Conservation (phyloP, 2,113 vertebrate genomes). For the Calidris pugnax region DNA sequence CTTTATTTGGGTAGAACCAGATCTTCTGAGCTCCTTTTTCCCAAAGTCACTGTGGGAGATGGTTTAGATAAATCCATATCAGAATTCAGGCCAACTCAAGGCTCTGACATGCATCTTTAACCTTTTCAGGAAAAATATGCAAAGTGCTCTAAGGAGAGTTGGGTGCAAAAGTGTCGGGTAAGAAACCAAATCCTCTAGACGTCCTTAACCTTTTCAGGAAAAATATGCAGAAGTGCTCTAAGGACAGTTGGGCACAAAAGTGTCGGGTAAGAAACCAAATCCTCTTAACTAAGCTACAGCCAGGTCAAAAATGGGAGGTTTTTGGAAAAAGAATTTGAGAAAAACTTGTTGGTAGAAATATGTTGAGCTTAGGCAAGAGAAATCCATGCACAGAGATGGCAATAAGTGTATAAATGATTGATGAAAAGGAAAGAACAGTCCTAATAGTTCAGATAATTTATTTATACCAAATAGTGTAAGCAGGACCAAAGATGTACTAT, state of each 20-base stretch:
- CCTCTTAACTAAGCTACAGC: neutral
- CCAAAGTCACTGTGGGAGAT: rapidly evolving
- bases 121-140: too few species aligned
- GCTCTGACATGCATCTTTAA: rapidly evolving
- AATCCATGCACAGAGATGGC: neutral
- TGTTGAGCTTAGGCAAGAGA: neutral
- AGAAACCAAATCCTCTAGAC: too few species aligned
- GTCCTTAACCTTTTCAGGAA: neutral
- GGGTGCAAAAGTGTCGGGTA: too few species aligned
- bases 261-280: neutral
- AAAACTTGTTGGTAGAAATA: neutral
- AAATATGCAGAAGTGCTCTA: neutral
- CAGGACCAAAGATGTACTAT: neutral
- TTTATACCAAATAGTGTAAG: neutral
- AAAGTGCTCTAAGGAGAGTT: too few species aligned
- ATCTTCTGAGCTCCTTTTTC: neutral
- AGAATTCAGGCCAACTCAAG: neutral
- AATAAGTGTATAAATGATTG: neutral
- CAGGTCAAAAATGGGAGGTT: neutral
- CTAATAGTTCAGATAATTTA: neutral
- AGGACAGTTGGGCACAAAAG: neutral
- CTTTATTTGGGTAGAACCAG: neutral
- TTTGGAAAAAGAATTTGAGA: neutral
- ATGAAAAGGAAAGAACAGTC: neutral
- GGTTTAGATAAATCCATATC: rapidly evolving